Evolutionary conservation across 2,888 invertebrate species (phyloP), one percentile per base, ranked within the genome.

Genomic region (Ptilodon capucinus): DNA sequence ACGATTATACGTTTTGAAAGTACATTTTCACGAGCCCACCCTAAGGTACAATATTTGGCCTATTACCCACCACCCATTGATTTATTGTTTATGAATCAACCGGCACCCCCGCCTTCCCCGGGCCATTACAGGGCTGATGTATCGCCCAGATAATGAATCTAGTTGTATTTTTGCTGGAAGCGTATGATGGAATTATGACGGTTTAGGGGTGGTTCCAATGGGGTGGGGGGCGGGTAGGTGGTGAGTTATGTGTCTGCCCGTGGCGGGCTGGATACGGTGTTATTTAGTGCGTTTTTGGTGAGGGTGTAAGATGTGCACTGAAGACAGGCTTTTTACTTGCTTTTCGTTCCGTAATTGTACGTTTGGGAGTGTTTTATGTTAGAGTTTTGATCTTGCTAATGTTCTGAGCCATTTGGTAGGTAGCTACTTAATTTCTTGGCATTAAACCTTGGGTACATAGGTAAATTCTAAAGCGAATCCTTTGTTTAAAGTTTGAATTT

Each of bases 41-140:
- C 63, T 59, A 58, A 61, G 60, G 42, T 51, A 51, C 84, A 86
- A 86, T 88, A 87, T 88, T 87, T 84, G 84, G 81, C 81, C 87
- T 86, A 88, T 89, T 88, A 89, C 84, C 76, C 81, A 75, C 75
- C 69, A 73, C 72, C 71, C 84, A 89, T 90, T 90, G 91, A 91
- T 91, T 90, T 91, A 91, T 91, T 71, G 89, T 86, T 88, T 88
- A 90, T 89, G 88, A 90, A 90, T 90, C 90, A 87, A 80, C 84
- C 83, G 72, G 53, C 60, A 63, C 61, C 51, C 57, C 44, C 49
- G 42, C 51, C 54, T 41, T 42, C 57, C 68, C 64, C 57, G 50
- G 47, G 68, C 81, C 79, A 82, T 84, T 81, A 82, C 73, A 59
- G 68, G 61, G 53, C 61, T 84, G 84, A 87, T 86, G 85, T 86